Evolutionary conservation across 2,888 invertebrate species (phyloP).

Genomic region (Drosophila borealis): DNA sequence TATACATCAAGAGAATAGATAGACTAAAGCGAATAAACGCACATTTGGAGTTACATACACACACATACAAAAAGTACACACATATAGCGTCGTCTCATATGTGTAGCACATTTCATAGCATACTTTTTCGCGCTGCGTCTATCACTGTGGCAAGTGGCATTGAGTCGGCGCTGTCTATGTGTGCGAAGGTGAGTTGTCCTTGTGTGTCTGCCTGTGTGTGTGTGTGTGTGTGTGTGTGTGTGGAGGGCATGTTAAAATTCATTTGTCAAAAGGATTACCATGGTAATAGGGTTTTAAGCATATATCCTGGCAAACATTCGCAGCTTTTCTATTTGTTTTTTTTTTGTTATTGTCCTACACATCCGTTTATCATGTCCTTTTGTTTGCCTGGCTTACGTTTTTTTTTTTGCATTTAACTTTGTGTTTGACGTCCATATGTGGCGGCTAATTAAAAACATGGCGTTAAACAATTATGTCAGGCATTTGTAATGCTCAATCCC

Average conservation of each 20-base stretch:
- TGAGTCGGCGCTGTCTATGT: slow-evolving; percentile 39
- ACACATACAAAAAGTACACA: slow-evolving; percentile 5
- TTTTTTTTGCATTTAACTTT: slow-evolving; percentile 38
- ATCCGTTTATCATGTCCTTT: slow-evolving; percentile 53
- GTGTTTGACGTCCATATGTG: slow-evolving; percentile 54
- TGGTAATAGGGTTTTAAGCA: slow-evolving; percentile 79
- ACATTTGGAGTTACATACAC: slow-evolving; percentile 12
- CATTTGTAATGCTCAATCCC: slow-evolving; percentile 55
- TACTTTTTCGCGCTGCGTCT: slow-evolving; percentile 64
- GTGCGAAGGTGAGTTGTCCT: slow-evolving; percentile 37
- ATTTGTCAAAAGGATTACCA: slow-evolving; percentile 81
- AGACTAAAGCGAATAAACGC: slow-evolving; percentile 30
- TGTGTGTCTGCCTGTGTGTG: slow-evolving; percentile 24
- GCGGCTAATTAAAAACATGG: slow-evolving; percentile 74
- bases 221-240: slow-evolving; percentile 37
- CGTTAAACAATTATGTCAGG: slow-evolving; percentile 76
- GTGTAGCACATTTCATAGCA: slow-evolving; percentile 61
- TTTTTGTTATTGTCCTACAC: slow-evolving; percentile 15
- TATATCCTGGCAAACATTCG: slow-evolving; percentile 59
- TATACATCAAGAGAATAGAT: not conserved
- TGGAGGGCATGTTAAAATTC: slow-evolving; percentile 73
- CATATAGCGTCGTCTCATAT: slow-evolving; percentile 20
- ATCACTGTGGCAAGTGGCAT: slow-evolving; percentile 37
- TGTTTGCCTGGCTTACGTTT: slow-evolving; percentile 26
- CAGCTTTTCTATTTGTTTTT: slow-evolving; percentile 29